Evolutionary conservation across 2,888 invertebrate species (phyloP), one percentile per base, ranked within the genome.

Genomic region (Hirtodrosophila cameraria): DNA sequence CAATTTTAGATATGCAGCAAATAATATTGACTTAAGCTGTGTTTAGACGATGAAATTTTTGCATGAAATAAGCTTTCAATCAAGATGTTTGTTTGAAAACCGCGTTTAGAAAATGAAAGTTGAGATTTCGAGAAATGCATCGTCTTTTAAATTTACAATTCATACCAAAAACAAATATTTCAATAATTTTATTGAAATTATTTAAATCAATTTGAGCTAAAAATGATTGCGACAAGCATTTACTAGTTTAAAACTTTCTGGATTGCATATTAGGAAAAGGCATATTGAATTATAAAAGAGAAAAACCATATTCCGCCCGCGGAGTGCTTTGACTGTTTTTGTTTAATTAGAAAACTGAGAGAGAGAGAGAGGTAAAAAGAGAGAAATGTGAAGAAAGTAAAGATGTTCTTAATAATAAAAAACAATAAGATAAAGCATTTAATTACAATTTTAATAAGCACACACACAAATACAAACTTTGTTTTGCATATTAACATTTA

Each of bases 281-380:
- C n/a, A 25, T 11, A 39, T 41, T 36, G 28, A 60, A 50, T 9
- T 13, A 20, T n/a, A 6, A 18, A 39, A 6, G 13, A 39, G 6
- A 8, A 33, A 39, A 20, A 15, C 6, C 23, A 30, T 55, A 46
- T 57, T 79, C 79, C 79, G 79, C 82, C 79, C 57, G 82, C 79
- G 79, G 82, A 82, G 61, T 33, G 36, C 53, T 50, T 53, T 43
- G 6, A 20, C 15, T n/a, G 38, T 7, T 33, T 7, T 18, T 31
- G 12, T 5, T 7, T 18, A n/a, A n/a, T n/a, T 23, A 43, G 43
- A 13, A 8, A 38, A 45, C 6, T 25, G 5, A 13, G 18, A 23
- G 20, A 30, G 33, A 33, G 25, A 1, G 25, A 18, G 6, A 23
- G 13, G 35, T 18, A 13, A 18, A 5, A 4, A 28, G 8, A 12